Conservation (phyloP, 1,140 invertebrate genomes). For the Melitaea cinxia region DNA sequence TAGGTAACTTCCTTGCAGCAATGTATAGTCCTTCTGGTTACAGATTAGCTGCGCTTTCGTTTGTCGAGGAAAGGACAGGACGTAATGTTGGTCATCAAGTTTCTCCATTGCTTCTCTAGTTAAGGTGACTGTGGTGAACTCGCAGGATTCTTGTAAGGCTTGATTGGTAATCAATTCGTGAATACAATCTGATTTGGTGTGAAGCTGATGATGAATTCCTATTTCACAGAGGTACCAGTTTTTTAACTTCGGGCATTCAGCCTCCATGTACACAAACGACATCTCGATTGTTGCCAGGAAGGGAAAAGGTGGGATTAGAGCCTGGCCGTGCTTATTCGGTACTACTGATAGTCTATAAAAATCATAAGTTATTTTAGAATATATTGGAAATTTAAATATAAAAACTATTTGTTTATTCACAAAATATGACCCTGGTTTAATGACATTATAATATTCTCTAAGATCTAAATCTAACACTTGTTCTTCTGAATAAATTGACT, state of each 20-base stretch:
- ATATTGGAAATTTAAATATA: slow-evolving; percentile 45
- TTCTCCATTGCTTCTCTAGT: slow-evolving; percentile 40
- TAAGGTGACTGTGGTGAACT: slow-evolving; percentile 29
- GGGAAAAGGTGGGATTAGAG: slow-evolving; percentile 44
- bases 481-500: slow-evolving; percentile 30
- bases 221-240: slow-evolving; percentile 27
- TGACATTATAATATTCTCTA: slow-evolving; percentile 48
- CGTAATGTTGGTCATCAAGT: slow-evolving; percentile 43
- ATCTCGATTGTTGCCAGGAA: slow-evolving; percentile 43
- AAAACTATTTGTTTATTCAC: slow-evolving; percentile 40
- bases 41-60: slow-evolving; percentile 36
- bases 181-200: slow-evolving; percentile 19
- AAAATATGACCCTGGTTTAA: slow-evolving; percentile 47
- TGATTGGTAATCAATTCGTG: slow-evolving; percentile 38
- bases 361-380: slow-evolving; percentile 22
- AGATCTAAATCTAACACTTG: slow-evolving; percentile 36
- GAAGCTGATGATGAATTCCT: slow-evolving; percentile 15
- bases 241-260: slow-evolving; percentile 35
- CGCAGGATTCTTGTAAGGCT: slow-evolving; percentile 27
- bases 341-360: slow-evolving; percentile 43
- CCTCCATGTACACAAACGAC: slow-evolving; percentile 42
- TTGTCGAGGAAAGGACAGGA: slow-evolving; percentile 35
- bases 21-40: slow-evolving; percentile 28
- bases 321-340: slow-evolving; percentile 39
- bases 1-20: slow-evolving; percentile 37